Percentiles rank a stretch among this genome's conserved stretches.
phyloP scores from a whole-genome alignment of 1,140 invertebrate genomes.

The Theocolax elegans region DNA sequence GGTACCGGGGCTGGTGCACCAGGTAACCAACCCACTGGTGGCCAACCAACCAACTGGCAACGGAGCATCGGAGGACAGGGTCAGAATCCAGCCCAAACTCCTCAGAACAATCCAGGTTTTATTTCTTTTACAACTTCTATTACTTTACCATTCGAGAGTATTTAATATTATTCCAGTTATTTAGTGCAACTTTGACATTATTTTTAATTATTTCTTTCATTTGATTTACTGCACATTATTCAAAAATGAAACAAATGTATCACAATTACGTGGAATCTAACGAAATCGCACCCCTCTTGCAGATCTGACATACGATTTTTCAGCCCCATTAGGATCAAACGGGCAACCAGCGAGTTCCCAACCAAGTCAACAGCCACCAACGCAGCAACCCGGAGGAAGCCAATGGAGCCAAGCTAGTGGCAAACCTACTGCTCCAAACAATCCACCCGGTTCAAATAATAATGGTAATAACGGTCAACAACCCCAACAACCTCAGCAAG shows the following conservation, averaged over 20 bases:
- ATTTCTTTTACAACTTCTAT: neutral
- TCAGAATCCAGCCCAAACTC: conserved; percentile 61
- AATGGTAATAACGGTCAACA: conserved; percentile 57
- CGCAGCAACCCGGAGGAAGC: neutral
- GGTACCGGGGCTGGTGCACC: conserved; percentile 62
- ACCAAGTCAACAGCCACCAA: conserved; percentile 59
- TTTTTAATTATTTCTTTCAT: too few species aligned
- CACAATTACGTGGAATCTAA: too few species aligned
- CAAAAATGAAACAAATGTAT: too few species aligned
- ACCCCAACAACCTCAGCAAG: conserved; percentile 47
- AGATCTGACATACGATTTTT: too few species aligned
- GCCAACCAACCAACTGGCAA: conserved; percentile 29
- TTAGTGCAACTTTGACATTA: too few species aligned
- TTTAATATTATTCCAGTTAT: too few species aligned
- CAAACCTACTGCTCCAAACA: conserved; percentile 61
- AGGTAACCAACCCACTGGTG: conserved; percentile 55
- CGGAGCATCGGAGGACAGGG: conserved; percentile 61
- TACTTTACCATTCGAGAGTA: too few species aligned
- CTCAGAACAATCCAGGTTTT: conserved; percentile 57
- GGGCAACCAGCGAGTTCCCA: conserved; percentile 59
- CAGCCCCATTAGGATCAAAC: conserved; percentile 48
- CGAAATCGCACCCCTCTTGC: too few species aligned
- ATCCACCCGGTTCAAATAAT: conserved; percentile 58
- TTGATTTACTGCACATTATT: too few species aligned
- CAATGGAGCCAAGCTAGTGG: conserved; percentile 55